phyloP scores from a whole-genome alignment of 2,888 invertebrate genomes.

The Synanthedon myopaeformis region DNA sequence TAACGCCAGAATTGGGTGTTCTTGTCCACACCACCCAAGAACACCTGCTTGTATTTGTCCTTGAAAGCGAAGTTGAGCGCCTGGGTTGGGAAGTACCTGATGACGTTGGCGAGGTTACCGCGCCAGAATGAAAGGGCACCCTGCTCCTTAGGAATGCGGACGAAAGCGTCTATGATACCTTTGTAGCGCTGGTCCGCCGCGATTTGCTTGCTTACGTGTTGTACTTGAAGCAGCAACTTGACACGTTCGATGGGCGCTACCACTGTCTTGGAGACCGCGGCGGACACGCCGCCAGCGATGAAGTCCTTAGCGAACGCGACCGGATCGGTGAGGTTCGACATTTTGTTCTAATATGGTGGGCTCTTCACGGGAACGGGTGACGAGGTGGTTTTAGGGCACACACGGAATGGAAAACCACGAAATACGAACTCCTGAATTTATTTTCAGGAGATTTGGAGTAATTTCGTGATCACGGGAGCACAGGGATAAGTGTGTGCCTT shows the following conservation, averaged over 20 bases:
- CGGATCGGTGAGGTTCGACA: constrained; percentile 76
- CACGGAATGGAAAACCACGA: constrained; percentile 63
- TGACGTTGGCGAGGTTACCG: constrained; percentile 95
- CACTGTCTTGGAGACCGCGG: constrained; percentile 95
- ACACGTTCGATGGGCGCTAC: constrained; percentile 98
- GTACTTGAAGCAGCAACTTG: constrained; percentile 94
- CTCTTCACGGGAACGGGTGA: constrained; percentile 41
- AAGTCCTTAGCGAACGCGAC: constrained; percentile 92
- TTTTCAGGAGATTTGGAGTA: constrained; percentile 61
- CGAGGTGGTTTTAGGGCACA: constrained; percentile 40
- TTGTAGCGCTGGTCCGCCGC: constrained; percentile 91
- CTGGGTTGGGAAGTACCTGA: constrained; percentile 96
- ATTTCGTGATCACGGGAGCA: constrained; percentile 68
- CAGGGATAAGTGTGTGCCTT: constrained; percentile 68
- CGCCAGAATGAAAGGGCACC: constrained; percentile 91
- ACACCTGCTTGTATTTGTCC: constrained; percentile 93
- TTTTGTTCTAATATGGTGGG: constrained; percentile 51
- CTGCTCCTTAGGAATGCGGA: constrained; percentile 91
- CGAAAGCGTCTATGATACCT: constrained; percentile 88
- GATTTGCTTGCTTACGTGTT: constrained; percentile 95
- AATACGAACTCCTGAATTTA: constrained; percentile 62
- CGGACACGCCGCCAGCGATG: constrained; percentile 92
- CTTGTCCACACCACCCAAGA: constrained; percentile 91
- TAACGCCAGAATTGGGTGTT: constrained; percentile 93
- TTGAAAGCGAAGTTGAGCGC: constrained; percentile 97